Evolutionary conservation across 2,113 vertebrate genomes (phyloP).

Genomic region (Pelobates fuscus): DNA sequence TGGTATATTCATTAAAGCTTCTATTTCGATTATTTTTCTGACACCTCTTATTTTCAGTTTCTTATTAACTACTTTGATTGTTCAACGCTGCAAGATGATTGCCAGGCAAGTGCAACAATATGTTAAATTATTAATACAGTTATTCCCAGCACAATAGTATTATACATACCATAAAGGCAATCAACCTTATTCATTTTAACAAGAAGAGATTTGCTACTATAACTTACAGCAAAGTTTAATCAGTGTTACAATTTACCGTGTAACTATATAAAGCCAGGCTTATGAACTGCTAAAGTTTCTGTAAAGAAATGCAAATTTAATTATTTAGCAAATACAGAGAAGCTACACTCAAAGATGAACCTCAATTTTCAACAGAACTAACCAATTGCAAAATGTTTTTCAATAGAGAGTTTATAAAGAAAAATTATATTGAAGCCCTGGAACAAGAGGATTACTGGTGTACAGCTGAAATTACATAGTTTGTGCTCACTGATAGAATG

Average conservation of each 20-base stretch:
- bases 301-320: too few species aligned
- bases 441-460: too few species aligned
- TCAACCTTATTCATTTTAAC: background rate
- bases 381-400: too few species aligned
- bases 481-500: too few species aligned
- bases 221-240: too few species aligned
- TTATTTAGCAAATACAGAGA: too few species aligned
- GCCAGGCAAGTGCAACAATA: constrained; percentile 30
- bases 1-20: constrained; percentile 30
- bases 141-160: constrained; percentile 14
- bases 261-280: background rate
- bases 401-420: too few species aligned
- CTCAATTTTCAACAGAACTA: too few species aligned
- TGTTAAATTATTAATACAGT: constrained; percentile 44
- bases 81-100: constrained; percentile 34
- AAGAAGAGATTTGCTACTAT: background rate
- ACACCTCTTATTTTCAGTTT: constrained; percentile 33
- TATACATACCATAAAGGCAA: constrained; percentile 8
- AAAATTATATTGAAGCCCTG: too few species aligned
- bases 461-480: too few species aligned
- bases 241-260: background rate
- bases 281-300: too few species aligned
- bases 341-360: too few species aligned
- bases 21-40: constrained; percentile 33
- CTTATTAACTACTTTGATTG: constrained; percentile 38